Percentiles rank a stretch among this genome's conserved stretches.
Evolutionary conservation across 2,888 invertebrate species (phyloP).

Genomic region (Trichopria drosophilae): DNA sequence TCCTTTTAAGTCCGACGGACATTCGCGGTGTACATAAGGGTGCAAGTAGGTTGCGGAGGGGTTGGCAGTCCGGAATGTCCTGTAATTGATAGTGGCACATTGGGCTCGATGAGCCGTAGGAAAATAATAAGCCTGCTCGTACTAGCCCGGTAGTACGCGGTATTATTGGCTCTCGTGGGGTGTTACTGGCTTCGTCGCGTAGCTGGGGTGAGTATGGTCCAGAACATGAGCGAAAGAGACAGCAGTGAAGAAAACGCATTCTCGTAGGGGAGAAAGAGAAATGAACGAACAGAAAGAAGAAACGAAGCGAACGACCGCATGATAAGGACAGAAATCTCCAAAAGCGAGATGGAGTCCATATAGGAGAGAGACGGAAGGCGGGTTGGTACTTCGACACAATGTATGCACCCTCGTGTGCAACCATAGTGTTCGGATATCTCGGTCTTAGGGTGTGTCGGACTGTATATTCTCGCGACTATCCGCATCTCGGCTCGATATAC

Average conservation of each 20-base stretch:
- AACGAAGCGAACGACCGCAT: background rate
- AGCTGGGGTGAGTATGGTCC: too few species aligned
- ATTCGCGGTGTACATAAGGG: slow-evolving; percentile 34
- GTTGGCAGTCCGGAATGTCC: slow-evolving; percentile 47
- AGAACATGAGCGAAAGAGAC: too few species aligned
- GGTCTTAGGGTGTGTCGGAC: slow-evolving; percentile 46
- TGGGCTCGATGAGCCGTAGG: slow-evolving; percentile 57
- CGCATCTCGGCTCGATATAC: slow-evolving; percentile 14
- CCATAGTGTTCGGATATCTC: slow-evolving; percentile 45
- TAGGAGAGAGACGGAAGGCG: slow-evolving; percentile 33
- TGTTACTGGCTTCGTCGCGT: slow-evolving; percentile 41
- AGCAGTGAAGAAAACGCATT: slow-evolving; percentile 8
- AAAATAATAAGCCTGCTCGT: slow-evolving; percentile 57
- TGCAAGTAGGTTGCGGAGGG: slow-evolving; percentile 34
- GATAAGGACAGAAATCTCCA: slow-evolving; percentile 13
- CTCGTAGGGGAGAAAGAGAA: slow-evolving; percentile 33
- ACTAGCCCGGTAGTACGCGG: slow-evolving; percentile 43
- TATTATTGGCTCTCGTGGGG: slow-evolving; percentile 52
- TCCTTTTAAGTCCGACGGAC: slow-evolving; percentile 47
- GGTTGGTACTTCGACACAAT: slow-evolving; percentile 46
- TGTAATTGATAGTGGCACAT: slow-evolving; percentile 58
- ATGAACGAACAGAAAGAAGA: slow-evolving; percentile 12
- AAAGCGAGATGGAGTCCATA: background rate
- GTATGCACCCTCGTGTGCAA: slow-evolving; percentile 54
- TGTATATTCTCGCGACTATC: slow-evolving; percentile 33